phyloP scores from a whole-genome alignment of 2,888 invertebrate genomes.

The Sicus ferrugineus region DNA sequence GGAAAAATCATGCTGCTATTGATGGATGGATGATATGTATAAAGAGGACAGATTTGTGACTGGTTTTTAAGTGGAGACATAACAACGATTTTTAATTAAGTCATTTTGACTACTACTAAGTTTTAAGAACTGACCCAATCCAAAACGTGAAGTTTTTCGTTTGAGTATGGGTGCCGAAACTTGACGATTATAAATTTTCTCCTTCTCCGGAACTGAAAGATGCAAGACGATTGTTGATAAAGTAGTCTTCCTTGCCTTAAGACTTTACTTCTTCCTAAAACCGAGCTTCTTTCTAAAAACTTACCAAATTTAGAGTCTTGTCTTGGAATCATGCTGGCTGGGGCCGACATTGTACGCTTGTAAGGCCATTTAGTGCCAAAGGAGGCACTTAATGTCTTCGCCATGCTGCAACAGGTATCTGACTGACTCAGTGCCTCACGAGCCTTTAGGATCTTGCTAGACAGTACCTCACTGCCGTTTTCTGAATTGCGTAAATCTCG shows the following conservation, averaged over 20 bases:
- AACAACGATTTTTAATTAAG: no score
- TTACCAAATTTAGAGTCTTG: constrained; percentile 76
- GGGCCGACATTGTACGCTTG: constrained; percentile 92
- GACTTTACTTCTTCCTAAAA: no score
- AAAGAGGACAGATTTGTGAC: no score
- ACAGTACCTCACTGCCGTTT: constrained; percentile 83
- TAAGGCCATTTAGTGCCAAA: constrained; percentile 95
- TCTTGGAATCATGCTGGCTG: constrained; percentile 81
- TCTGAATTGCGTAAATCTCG: constrained; percentile 87
- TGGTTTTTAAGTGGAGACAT: no score
- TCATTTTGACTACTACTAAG: constrained; percentile 46
- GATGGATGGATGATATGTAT: constrained; percentile 21
- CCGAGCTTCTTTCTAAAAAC: constrained; percentile 27
- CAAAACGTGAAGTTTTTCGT: constrained; percentile 90
- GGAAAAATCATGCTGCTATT: no score
- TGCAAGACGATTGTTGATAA: background rate
- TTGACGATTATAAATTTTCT: constrained; percentile 88
- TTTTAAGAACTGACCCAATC: constrained; percentile 82
- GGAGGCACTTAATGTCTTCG: constrained; percentile 83
- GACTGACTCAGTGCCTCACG: constrained; percentile 85
- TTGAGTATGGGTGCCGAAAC: constrained; percentile 95
- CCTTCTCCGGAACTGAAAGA: constrained; percentile 70
- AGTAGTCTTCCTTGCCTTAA: background rate
- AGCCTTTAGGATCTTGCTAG: constrained; percentile 86
- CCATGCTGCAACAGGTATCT: constrained; percentile 70